phyloP scores from a whole-genome alignment of 2,113 vertebrate species.

The Bubo bubo region DNA sequence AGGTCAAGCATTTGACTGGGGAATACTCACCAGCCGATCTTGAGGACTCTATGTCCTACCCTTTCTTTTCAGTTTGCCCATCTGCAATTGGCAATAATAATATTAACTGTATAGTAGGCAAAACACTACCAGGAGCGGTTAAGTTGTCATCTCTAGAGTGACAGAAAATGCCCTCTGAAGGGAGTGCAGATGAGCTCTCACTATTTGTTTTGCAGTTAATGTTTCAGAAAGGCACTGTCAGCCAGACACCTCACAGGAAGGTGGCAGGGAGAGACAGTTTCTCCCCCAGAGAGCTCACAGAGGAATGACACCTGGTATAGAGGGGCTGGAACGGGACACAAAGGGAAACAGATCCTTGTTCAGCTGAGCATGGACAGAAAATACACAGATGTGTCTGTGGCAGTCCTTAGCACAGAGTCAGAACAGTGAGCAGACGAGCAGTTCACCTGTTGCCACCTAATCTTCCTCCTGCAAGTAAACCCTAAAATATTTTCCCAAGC shows the following conservation, averaged over 20 bases:
- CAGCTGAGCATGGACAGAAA: not conserved
- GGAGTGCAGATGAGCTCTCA: not conserved
- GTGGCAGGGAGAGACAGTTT: not conserved
- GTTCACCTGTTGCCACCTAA: not conserved
- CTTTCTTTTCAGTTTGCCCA: not conserved
- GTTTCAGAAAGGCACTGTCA: accelerated
- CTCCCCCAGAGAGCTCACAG: not conserved
- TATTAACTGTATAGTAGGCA: not conserved
- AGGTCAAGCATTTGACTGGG: not conserved
- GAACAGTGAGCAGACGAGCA: not conserved
- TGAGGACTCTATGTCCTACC: not conserved
- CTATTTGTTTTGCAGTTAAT: not conserved
- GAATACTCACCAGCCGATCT: not conserved
- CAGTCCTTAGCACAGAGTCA: not conserved
- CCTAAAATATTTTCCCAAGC: not conserved
- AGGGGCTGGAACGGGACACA: not conserved
- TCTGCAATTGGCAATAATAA: not conserved
- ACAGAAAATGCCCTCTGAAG: not conserved
- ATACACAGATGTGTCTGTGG: not conserved
- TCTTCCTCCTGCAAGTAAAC: not conserved
- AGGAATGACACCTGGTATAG: not conserved
- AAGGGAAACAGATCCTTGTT: not conserved
- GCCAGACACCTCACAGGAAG: not conserved
- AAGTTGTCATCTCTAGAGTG: not conserved
- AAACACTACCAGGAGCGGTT: not conserved